Base-by-base conservation (phyloP, 2,113 vertebrate species). In the Pipra filicauda region DNA sequence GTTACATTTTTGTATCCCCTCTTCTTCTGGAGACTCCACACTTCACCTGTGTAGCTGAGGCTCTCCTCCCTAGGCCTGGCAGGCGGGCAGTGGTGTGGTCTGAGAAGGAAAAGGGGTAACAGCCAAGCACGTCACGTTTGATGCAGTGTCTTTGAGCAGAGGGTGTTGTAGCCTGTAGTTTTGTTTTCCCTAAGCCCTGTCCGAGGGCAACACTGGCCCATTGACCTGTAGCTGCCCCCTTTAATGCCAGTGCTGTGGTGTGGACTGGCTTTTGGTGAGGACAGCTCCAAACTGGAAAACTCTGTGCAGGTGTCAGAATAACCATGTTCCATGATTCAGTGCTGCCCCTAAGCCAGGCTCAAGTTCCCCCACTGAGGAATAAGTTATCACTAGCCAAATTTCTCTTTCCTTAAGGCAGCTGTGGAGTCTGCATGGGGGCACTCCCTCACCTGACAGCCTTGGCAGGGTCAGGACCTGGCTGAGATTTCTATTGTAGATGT, bases 201-300 rank as follows among this genome's bases (percentile, higher is more conserved):
- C 1, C 0, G 1, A 28, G 15, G 6, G 15, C 10, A 2, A 12
- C 0, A 0, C 17, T 62, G 52, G 21, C 39, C 23, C 1, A 1
- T 31, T 46, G 37, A 14, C 41, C 49, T 20, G 27, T 18, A 37
- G 15, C 4, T 39, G 8, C 31, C 70, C 65, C 1, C 0, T 22
- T 59, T 33, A 15, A 27, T 0, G 0, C 28, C 12, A 6, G 11
- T 41, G 55, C 49, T 61, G 22, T 54, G 21, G 7, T 12, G 16
- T 6, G 51, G 28, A 6, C 48, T 71, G 31, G 39, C 27, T 64
- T 43, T 37, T 18, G 26, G 1, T 26, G 22, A 46, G 44, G 55
- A 6, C 28, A 27, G 8, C 26, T 51, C 30, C 33, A 44, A 57
- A 11, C 5, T 1, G 9, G 14, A 39, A 20, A 37, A 13, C 7